A percentile compares a stretch with the other conserved stretches of the same genome.
Evolutionary conservation across 1,140 invertebrate species (phyloP).

Genomic region (Acromyrmex heyeri): DNA sequence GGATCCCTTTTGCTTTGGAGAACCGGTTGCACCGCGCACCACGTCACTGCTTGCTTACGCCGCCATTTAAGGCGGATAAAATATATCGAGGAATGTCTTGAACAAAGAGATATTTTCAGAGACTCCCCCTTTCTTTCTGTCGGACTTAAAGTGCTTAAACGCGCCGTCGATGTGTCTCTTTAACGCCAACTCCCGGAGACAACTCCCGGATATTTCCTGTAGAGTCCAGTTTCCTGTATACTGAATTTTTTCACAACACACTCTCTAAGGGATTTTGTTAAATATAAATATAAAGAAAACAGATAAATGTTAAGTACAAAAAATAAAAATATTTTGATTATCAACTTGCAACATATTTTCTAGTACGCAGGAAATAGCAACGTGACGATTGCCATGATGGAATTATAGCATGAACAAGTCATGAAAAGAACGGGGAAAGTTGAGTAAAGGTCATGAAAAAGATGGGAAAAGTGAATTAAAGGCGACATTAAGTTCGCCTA

Average conservation of each 20-base stretch:
- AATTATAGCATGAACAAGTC: slow-evolving; percentile 6
- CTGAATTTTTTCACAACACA: not conserved
- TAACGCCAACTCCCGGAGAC: not conserved
- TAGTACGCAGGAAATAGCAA: not conserved
- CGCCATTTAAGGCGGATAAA: slow-evolving; percentile 73
- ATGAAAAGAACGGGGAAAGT: not conserved
- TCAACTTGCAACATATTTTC: not conserved
- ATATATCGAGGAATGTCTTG: slow-evolving; percentile 68
- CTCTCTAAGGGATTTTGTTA: not conserved
- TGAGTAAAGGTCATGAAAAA: not conserved
- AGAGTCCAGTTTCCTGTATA: too few species aligned
- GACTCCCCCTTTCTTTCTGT: not conserved
- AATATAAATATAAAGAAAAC: not conserved
- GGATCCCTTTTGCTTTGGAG: slow-evolving; percentile 58
- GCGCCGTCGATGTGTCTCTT: not conserved
- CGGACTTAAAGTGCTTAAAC: not conserved
- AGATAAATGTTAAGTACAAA: not conserved
- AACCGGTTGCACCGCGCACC: slow-evolving; percentile 69
- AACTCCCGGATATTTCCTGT: too few species aligned
- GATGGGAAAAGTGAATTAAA: slow-evolving; percentile 31
- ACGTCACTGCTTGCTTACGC: slow-evolving; percentile 63
- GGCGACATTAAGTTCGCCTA: not conserved
- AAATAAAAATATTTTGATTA: not conserved
- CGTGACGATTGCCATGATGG: not conserved
- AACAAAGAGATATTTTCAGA: slow-evolving; percentile 62